These are phyloP conservation scores for Cactoblastis cactorum DNA, from an alignment of 2,888 invertebrate genomes.

Conservation along the genomic window DNA sequence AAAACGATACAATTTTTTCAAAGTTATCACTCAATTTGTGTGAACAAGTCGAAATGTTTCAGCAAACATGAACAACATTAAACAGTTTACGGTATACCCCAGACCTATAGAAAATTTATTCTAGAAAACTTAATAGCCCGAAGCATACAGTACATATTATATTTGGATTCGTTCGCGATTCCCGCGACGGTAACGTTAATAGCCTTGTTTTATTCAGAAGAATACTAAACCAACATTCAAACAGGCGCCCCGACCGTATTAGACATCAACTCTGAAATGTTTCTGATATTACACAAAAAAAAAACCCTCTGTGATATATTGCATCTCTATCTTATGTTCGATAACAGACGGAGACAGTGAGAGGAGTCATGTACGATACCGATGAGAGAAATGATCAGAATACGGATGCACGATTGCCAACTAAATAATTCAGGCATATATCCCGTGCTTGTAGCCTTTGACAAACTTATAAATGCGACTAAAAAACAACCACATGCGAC, in stretches of 20 bases:
- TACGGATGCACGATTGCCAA: constrained; percentile 72
- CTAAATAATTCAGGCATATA: constrained; percentile 75
- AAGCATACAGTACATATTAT: constrained; percentile 3
- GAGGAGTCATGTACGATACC: constrained; percentile 52
- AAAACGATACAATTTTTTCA: not conserved
- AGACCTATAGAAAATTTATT: constrained; percentile 8
- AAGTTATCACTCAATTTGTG: no score
- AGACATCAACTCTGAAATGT: constrained; percentile 54
- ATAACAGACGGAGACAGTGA: constrained; percentile 33
- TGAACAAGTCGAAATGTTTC: not conserved
- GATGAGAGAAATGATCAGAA: constrained; percentile 74
- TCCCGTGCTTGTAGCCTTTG: constrained; percentile 54
- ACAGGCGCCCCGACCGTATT: constrained; percentile 52
- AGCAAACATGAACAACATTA: not conserved
- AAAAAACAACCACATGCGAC: constrained; percentile 8
- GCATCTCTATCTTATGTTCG: constrained; percentile 33
- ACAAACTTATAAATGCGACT: constrained; percentile 28
- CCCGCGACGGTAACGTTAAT: constrained; percentile 25
- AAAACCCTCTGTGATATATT: constrained; percentile 29
- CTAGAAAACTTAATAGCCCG: constrained; percentile 9
- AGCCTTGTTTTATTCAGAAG: constrained; percentile 49
- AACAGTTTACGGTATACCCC: not conserved
- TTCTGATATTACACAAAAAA: constrained; percentile 48
- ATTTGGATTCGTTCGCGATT: constrained; percentile 12
- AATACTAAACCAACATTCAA: constrained; percentile 38